phyloP scores from a whole-genome alignment of 2,888 invertebrate species.

The Drosophila mimica region DNA sequence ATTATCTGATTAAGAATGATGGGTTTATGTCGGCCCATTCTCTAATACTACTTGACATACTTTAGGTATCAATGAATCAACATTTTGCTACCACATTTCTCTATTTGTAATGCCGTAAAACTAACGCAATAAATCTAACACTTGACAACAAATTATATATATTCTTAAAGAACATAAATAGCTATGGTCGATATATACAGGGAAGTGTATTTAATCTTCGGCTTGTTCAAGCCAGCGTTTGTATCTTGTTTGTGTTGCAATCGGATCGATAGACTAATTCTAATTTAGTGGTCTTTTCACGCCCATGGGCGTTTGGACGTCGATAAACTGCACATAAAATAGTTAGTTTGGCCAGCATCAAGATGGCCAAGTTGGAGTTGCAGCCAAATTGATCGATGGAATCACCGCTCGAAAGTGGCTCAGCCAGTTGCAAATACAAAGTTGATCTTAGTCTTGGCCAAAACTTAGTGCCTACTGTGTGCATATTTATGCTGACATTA shows the following conservation, averaged over 20 bases:
- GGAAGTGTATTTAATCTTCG: not conserved
- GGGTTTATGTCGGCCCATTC: conserved; percentile 1
- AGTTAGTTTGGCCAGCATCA: conserved; percentile 46
- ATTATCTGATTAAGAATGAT: conserved; percentile 36
- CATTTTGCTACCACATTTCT: conserved; percentile 1
- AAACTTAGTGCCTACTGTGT: not conserved
- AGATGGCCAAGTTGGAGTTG: conserved; percentile 23
- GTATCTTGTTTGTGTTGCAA: conserved; percentile 9
- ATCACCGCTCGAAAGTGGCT: conserved; percentile 54
- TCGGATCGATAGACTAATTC: conserved; percentile 44
- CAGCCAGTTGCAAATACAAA: conserved; percentile 47
- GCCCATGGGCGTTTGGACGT: conserved; percentile 51
- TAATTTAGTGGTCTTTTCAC: conserved; percentile 54
- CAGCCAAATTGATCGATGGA: conserved; percentile 63
- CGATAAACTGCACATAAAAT: conserved; percentile 63
- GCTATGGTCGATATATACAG: no score
- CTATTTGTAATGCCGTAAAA: conserved; percentile 6
- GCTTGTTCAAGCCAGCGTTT: not conserved
- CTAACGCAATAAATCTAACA: not conserved
- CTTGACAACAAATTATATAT: not conserved
- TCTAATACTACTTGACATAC: not conserved
- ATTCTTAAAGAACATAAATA: not conserved
- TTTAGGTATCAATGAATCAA: not conserved
- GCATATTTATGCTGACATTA: conserved; percentile 48
- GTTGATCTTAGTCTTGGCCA: conserved; percentile 16